phyloP scores from a whole-genome alignment of 2,888 invertebrate species.

The Tuta absoluta region DNA sequence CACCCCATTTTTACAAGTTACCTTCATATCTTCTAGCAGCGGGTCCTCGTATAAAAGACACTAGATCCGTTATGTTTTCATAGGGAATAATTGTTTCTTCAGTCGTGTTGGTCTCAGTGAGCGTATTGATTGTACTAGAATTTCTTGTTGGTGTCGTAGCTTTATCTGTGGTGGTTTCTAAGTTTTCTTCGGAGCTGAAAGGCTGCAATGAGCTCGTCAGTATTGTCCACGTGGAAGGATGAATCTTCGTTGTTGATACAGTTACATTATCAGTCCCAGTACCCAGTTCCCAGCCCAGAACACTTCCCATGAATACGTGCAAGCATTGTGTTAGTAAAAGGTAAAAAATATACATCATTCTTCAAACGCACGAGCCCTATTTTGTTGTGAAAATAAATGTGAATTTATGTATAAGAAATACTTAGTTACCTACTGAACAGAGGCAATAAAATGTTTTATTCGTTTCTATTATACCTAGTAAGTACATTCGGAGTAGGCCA shows the following conservation, averaged over 20 bases:
- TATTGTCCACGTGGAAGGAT: not conserved
- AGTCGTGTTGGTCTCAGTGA: too few relatives aligned
- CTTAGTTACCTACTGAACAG: not conserved
- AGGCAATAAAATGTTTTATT: not conserved
- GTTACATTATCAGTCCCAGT: not conserved
- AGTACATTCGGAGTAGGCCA: too few relatives aligned
- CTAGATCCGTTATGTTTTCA: too few relatives aligned
- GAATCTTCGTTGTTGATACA: not conserved
- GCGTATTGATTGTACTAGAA: too few relatives aligned
- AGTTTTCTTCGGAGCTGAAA: not conserved
- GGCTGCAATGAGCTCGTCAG: not conserved
- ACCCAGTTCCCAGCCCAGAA: not conserved
- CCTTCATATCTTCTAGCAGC: too few relatives aligned
- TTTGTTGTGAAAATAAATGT: not conserved
- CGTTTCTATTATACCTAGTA: too few relatives aligned
- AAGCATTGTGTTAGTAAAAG: not conserved
- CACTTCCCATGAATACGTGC: not conserved
- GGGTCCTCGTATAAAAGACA: too few relatives aligned
- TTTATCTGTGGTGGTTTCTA: not conserved
- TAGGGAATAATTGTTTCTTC: too few relatives aligned
- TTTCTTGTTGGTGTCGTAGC: not conserved
- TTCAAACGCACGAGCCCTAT: not conserved
- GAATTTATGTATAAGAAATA: not conserved
- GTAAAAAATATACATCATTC: not conserved
- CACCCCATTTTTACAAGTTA: too few relatives aligned